Conservation (phyloP, 2,888 invertebrate species). For the Thera obeliscata region DNA sequence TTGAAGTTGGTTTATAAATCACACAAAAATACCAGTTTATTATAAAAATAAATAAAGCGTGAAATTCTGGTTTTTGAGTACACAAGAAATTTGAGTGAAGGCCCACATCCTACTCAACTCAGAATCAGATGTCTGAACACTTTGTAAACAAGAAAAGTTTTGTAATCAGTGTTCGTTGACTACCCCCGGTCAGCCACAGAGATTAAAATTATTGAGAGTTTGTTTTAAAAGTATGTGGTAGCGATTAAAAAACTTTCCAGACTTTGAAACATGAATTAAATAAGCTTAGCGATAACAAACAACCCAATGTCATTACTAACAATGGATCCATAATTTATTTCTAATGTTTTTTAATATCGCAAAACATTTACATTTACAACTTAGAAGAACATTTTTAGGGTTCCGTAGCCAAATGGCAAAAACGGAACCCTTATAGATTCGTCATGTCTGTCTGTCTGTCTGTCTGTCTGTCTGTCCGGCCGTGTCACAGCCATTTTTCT, state of each 20-base stretch:
- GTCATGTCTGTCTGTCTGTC: too few species aligned
- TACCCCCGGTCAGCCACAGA: slow-evolving; percentile 15
- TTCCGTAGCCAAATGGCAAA: too few species aligned
- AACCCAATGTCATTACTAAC: too few species aligned
- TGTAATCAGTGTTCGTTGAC: slow-evolving; percentile 11
- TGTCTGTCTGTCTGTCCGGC: too few species aligned
- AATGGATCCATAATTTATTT: too few species aligned
- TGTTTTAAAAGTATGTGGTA: not conserved
- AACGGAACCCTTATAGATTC: too few species aligned
- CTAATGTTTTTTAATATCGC: too few species aligned
- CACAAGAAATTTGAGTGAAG: not conserved
- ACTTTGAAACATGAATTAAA: not conserved
- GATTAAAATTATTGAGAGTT: slow-evolving; percentile 14
- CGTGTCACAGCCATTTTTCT: too few species aligned
- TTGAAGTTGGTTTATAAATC: too few species aligned
- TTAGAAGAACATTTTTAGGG: too few species aligned
- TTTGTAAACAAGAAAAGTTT: slow-evolving; percentile 35
- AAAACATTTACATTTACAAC: too few species aligned
- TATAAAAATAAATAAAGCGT: not conserved
- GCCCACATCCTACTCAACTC: slow-evolving; percentile 4
- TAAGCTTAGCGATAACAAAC: not conserved
- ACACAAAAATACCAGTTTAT: too few species aligned
- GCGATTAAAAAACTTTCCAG: not conserved
- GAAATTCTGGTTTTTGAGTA: not conserved
- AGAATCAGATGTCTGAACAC: slow-evolving; percentile 10